Conservation (phyloP, 2,113 vertebrate genomes). For the Charadrius vociferus region DNA sequence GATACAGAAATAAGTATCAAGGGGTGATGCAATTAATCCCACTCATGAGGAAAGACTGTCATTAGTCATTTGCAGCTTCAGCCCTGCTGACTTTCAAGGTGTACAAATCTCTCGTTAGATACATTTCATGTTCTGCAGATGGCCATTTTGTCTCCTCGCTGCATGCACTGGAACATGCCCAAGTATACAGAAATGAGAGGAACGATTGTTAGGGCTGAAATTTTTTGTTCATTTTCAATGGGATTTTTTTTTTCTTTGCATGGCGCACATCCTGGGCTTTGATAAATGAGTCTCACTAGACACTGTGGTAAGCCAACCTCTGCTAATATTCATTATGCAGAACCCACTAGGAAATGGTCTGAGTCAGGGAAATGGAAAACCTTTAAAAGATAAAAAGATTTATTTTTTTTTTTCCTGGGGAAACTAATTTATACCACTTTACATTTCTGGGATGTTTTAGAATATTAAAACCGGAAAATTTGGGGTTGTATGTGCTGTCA, state of each 20-base stretch:
- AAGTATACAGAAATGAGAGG: constrained; percentile 46
- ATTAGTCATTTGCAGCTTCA: constrained; percentile 7
- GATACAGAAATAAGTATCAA: neutral
- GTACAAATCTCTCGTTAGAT: constrained; percentile 12
- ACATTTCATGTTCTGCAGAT: constrained; percentile 44
- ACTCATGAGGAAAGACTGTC: neutral
- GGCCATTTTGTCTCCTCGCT: constrained; percentile 19
- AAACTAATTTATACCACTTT: neutral
- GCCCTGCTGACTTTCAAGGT: constrained; percentile 34
- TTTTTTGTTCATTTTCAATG: constrained; percentile 46
- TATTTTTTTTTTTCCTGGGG: neutral
- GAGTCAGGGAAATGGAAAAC: constrained; percentile 48
- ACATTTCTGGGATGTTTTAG: neutral
- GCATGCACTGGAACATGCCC: constrained; percentile 51
- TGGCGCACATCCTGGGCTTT: constrained; percentile 47
- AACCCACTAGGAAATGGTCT: constrained; percentile 59
- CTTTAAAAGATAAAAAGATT: constrained; percentile 42
- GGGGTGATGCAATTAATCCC: constrained; percentile 26
- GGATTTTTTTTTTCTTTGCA: constrained; percentile 18
- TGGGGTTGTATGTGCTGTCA: neutral
- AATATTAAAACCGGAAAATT: neutral
- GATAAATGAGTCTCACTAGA: constrained; percentile 61
- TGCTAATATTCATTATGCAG: constrained; percentile 67
- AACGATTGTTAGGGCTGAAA: constrained; percentile 47
- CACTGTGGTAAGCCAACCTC: constrained; percentile 64